phyloP scores from a whole-genome alignment of 2,113 vertebrate species.

The Zapus hudsonius region DNA sequence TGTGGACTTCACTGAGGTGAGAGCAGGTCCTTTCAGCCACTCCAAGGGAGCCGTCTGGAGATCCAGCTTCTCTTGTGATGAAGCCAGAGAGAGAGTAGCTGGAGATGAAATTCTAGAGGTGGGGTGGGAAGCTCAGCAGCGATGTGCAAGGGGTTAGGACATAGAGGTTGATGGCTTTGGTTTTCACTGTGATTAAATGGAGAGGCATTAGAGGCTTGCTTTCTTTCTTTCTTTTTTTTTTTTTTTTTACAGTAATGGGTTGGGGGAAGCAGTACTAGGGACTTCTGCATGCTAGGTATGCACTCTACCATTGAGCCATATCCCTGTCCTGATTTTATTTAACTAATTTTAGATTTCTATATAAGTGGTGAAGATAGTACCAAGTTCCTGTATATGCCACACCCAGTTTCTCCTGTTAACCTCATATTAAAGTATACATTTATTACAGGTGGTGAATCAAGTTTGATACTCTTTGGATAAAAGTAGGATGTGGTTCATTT shows the following conservation, averaged over 20 bases:
- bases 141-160: background rate
- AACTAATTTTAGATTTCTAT: background rate
- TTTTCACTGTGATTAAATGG: background rate
- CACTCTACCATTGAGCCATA: background rate
- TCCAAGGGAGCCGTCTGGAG: background rate
- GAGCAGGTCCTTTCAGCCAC: background rate
- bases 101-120: background rate
- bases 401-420: background rate
- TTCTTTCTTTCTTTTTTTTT: no score
- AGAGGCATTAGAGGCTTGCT: background rate
- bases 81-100: background rate
- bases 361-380: background rate
- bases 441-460: background rate
- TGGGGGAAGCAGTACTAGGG: no score
- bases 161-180: background rate
- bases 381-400: background rate
- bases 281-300: background rate
- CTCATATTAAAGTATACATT: background rate
- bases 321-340: background rate
- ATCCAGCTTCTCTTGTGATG: background rate
- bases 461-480: background rate
- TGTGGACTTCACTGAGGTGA: background rate
- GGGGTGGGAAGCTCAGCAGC: background rate
- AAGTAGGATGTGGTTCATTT: constrained; percentile 11
- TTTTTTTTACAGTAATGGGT: background rate